A percentile compares a stretch with the other conserved stretches of the same genome.
phyloP scores from a whole-genome alignment of 2,888 invertebrate species.

The Oscheius sp. region DNA sequence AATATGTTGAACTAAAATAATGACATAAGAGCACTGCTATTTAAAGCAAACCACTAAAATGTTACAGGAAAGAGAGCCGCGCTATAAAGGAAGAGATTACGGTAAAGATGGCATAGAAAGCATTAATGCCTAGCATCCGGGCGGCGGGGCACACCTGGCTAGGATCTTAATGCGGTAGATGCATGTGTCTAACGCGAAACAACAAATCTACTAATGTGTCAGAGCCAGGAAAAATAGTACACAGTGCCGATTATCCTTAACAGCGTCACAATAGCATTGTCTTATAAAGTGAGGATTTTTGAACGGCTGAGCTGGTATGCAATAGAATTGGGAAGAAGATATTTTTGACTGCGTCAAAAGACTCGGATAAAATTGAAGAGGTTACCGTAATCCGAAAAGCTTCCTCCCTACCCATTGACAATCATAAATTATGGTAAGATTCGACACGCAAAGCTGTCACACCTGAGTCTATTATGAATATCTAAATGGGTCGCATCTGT shows the following conservation, averaged over 20 bases:
- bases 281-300: neutral
- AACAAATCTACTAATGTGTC: constrained; percentile 36
- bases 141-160: constrained; percentile 10
- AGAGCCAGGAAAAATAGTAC: constrained; percentile 29
- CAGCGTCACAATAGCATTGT: constrained; percentile 28
- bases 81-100: constrained; percentile 18
- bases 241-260: constrained; percentile 28
- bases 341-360: neutral
- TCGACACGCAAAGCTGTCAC: constrained; percentile 35
- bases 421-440: constrained; percentile 33
- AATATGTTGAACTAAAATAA: no score
- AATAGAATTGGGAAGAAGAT: constrained; percentile 4
- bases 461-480: constrained; percentile 37
- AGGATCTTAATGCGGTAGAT: constrained; percentile 21
- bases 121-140: constrained; percentile 24
- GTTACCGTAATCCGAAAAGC: constrained; percentile 12
- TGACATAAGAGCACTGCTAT: no score
- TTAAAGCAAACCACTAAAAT: no score
- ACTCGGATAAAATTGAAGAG: neutral
- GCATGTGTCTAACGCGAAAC: constrained; percentile 22
- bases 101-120: constrained; percentile 13
- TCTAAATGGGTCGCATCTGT: constrained; percentile 30
- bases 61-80: constrained; percentile 17
- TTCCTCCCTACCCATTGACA: constrained; percentile 7
- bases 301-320: constrained; percentile 9